Evolutionary conservation across 2,888 invertebrate genomes (phyloP).

Genomic region (Spicauda simplicius): DNA sequence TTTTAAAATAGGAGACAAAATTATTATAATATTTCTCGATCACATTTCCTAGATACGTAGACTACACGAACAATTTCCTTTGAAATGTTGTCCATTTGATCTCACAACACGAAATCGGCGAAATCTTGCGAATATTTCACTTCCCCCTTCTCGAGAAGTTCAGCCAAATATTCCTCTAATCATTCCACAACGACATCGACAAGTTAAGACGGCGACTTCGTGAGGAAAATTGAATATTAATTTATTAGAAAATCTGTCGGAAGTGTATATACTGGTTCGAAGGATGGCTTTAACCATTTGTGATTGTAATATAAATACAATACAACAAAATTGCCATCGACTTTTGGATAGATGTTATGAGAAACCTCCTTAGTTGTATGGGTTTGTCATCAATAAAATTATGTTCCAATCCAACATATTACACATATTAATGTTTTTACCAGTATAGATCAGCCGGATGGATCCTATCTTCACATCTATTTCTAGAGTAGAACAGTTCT

Average conservation of each 20-base stretch:
- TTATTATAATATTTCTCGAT: too few species aligned
- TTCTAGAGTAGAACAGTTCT: too few species aligned
- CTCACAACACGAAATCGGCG: background rate
- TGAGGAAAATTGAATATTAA: constrained; percentile 55
- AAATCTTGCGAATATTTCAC: constrained; percentile 10
- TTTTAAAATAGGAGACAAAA: too few species aligned
- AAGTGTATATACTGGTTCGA: constrained; percentile 49
- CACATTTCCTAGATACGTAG: too few species aligned
- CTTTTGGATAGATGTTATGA: too few species aligned
- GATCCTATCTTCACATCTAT: too few species aligned
- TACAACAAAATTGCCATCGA: too few species aligned
- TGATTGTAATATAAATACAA: background rate
- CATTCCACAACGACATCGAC: constrained; percentile 49
- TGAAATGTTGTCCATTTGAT: background rate
- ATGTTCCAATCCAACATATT: too few species aligned
- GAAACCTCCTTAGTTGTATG: too few species aligned
- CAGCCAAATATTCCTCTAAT: constrained; percentile 44
- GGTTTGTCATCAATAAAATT: too few species aligned
- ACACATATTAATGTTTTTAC: too few species aligned
- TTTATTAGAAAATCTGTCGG: constrained; percentile 54
- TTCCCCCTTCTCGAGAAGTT: constrained; percentile 5
- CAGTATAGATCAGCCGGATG: too few species aligned
- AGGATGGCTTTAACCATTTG: constrained; percentile 42
- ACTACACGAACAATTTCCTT: background rate
- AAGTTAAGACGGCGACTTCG: constrained; percentile 49